Percentiles rank a stretch among this genome's conserved stretches.
Evolutionary conservation across 2,888 invertebrate genomes (phyloP).

Genomic region (Agapostemon virescens): DNA sequence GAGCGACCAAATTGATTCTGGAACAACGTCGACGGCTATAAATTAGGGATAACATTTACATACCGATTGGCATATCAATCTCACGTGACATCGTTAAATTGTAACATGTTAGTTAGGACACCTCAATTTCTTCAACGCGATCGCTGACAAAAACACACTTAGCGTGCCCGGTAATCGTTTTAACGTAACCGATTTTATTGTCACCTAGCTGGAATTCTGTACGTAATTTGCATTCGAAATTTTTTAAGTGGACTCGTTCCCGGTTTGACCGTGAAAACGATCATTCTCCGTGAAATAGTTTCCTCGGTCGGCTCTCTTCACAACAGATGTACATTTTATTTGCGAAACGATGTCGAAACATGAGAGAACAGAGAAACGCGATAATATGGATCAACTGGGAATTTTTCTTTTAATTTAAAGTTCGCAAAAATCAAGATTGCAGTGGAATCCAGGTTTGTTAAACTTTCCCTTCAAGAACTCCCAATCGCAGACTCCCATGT

Average conservation of each 20-base stretch:
- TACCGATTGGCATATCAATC: not conserved
- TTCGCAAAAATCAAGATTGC: slow-evolving; percentile 37
- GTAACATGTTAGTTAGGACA: slow-evolving; percentile 19
- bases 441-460: slow-evolving; percentile 64
- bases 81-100: not conserved
- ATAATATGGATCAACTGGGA: not conserved
- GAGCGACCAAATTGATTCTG: not conserved
- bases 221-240: slow-evolving; percentile 12
- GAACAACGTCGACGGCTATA: not conserved
- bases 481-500: slow-evolving; percentile 89
- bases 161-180: slow-evolving; percentile 55
- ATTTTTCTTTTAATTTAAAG: not conserved
- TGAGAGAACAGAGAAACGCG: not conserved
- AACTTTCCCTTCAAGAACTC: slow-evolving; percentile 84
- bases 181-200: slow-evolving; percentile 79
- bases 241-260: not conserved
- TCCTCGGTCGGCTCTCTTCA: not conserved
- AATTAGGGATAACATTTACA: not conserved
- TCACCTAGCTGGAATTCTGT: not conserved
- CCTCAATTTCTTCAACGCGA: slow-evolving; percentile 42
- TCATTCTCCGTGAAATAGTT: not conserved
- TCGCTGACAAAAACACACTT: slow-evolving; percentile 43
- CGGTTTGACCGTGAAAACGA: slow-evolving; percentile 5
- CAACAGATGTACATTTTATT: not conserved
- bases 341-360: not conserved